Evolutionary conservation across 2,888 invertebrate genomes (phyloP).

Genomic region (Microplitis deprimator): DNA sequence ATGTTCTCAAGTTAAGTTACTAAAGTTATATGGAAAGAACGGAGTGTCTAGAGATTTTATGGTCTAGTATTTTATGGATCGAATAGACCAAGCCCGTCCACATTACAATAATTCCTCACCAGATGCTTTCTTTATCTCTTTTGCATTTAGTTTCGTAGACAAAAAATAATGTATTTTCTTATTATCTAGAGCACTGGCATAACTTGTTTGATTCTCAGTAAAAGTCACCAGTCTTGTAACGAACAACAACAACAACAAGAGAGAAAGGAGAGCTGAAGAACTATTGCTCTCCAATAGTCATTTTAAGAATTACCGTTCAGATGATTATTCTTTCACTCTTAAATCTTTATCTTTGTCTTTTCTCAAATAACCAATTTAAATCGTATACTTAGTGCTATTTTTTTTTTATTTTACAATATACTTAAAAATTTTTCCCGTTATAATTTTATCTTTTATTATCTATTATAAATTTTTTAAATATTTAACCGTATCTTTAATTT

Average conservation of each 20-base stretch:
- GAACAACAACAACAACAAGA: neutral
- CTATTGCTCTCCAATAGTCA: constrained; percentile 43
- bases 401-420: constrained; percentile 13
- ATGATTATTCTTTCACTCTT: constrained; percentile 36
- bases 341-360: constrained; percentile 12
- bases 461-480: neutral
- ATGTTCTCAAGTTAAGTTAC: constrained; percentile 11
- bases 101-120: constrained; percentile 41
- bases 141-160: constrained; percentile 23
- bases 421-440: neutral
- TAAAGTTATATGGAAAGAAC: constrained; percentile 42
- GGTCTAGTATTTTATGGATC: constrained; percentile 53
- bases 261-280: constrained; percentile 26
- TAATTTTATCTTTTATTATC: neutral
- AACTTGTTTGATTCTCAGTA: neutral
- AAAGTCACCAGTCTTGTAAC: neutral
- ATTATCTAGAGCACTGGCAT: constrained; percentile 32
- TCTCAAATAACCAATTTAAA: constrained; percentile 1
- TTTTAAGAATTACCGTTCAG: constrained; percentile 52
- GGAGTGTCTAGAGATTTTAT: constrained; percentile 49
- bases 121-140: constrained; percentile 26
- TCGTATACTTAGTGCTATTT: neutral
- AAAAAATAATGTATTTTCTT: constrained; percentile 40
- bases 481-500: neutral
- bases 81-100: constrained; percentile 40